Conservation (phyloP, 2,888 invertebrate species). For the Alloplasta piceator region DNA sequence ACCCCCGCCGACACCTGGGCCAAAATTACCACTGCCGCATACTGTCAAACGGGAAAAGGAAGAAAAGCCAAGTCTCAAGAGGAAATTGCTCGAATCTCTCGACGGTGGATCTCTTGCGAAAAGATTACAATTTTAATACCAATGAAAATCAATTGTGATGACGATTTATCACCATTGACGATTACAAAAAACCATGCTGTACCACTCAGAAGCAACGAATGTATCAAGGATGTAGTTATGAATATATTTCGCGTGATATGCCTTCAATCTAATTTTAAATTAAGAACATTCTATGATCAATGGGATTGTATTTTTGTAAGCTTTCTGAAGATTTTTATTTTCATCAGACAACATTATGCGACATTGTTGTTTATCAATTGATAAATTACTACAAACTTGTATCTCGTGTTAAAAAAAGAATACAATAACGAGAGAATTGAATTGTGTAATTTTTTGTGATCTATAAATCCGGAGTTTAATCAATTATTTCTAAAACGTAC, state of each 20-base stretch:
- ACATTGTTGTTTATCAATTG: slow-evolving; percentile 71
- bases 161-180: no score
- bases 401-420: slow-evolving; percentile 40
- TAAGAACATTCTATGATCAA: not conserved
- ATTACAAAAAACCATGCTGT: no score
- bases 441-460: slow-evolving; percentile 58
- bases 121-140: slow-evolving; percentile 87
- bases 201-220: no score
- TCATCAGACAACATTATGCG: slow-evolving; percentile 68
- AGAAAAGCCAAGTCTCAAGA: slow-evolving; percentile 89
- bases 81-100: slow-evolving; percentile 89
- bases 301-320: not conserved
- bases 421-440: slow-evolving; percentile 33
- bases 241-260: no score
- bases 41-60: slow-evolving; percentile 86
- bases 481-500: no score
- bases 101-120: slow-evolving; percentile 89
- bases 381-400: slow-evolving; percentile 68
- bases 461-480: no score
- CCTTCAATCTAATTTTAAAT: not conserved
- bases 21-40: slow-evolving; percentile 91
- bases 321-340: slow-evolving; percentile 39
- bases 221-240: no score
- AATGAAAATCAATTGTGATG: not conserved
- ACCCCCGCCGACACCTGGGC: slow-evolving; percentile 93